These are phyloP conservation scores for Arion vulgaris DNA, from an alignment of 1,140 invertebrate species.

Conservation along the genomic window DNA sequence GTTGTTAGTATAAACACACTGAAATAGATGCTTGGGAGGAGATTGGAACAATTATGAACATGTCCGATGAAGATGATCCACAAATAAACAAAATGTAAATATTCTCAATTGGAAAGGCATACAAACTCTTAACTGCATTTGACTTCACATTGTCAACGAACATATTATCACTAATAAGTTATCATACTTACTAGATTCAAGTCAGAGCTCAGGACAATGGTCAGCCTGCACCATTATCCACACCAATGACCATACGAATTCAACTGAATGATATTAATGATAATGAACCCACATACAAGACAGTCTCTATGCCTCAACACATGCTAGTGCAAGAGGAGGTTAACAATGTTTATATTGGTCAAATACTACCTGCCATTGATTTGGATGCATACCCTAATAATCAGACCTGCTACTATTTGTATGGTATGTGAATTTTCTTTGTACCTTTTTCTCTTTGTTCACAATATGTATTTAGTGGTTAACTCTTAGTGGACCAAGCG, in stretches of 20 bases:
- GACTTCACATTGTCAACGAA: too few species aligned
- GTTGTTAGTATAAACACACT: too few species aligned
- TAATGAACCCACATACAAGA: constrained; percentile 34
- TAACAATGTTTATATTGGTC: constrained; percentile 13
- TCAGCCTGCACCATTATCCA: constrained; percentile 16
- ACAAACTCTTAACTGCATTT: too few species aligned
- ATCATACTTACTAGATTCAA: constrained; percentile 35
- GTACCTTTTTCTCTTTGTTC: too few species aligned
- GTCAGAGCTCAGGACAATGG: constrained; percentile 45
- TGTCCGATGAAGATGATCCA: too few species aligned
- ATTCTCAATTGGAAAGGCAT: too few species aligned
- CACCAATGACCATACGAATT: constrained; percentile 34
- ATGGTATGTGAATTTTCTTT: constrained; percentile 34
- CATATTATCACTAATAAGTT: neutral
- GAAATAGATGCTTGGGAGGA: too few species aligned
- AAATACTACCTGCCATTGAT: constrained; percentile 29
- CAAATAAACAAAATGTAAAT: too few species aligned
- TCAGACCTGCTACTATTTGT: constrained; percentile 44
- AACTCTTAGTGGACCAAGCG: too few species aligned
- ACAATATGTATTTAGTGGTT: too few species aligned
- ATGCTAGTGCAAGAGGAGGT: constrained; percentile 39
- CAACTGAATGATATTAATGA: constrained; percentile 44
- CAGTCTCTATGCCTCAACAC: neutral
- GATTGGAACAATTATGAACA: too few species aligned
- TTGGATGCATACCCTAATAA: constrained; percentile 28